Base-by-base conservation (phyloP, 2,797 vertebrate genomes). In the Sciaenops ocellatus region DNA sequence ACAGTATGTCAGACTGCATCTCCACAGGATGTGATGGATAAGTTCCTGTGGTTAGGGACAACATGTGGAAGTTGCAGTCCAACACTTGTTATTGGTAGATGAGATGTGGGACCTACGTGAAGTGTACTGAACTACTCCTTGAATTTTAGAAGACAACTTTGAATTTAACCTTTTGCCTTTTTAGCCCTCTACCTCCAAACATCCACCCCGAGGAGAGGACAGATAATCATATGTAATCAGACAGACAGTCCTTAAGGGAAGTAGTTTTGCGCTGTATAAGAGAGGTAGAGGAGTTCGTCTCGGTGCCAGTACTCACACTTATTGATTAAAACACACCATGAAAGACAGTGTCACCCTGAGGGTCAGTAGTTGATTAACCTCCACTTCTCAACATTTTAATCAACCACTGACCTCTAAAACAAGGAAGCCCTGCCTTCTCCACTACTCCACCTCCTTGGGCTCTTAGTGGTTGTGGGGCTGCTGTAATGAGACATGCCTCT, bases 281-380 rank as follows among this genome's bases (percentile, higher is more conserved):
- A 38, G 56, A 86, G 79, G 44, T 38, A 61, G 79, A 69, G 64
- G 65, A 81, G 79, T 87, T 84, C 63, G 84, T 87, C 76, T 82
- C 73, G 20, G 44, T 84, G 87, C 81, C 80, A 69, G 64, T 63
- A 75, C 86, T 89, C 85, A 76, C 85, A 87, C 48, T 50, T 90
- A 92, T 92, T 92, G 94, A 95, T 94, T 94, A 94, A 94, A 94
- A 88, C 76, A 73, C 76, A 91, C 87, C 79, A 85, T 88, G 88
- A 91, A 88, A 89, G 91, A 92, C 82, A 85, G 86, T 80, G 82
- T 90, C 83, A 70, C 86, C 90, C 71, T 17, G 56, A 74, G 84
- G 94, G 93, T 93, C 92, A 93, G 86, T 44, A 44, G 89, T 84
- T 94, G 91, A 95, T 95, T 96, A 95, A 93, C 94, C 93, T 89